These are phyloP conservation scores for Crotalus helleri DNA, from an alignment of 2,113 vertebrate species.

Conservation along the genomic window DNA sequence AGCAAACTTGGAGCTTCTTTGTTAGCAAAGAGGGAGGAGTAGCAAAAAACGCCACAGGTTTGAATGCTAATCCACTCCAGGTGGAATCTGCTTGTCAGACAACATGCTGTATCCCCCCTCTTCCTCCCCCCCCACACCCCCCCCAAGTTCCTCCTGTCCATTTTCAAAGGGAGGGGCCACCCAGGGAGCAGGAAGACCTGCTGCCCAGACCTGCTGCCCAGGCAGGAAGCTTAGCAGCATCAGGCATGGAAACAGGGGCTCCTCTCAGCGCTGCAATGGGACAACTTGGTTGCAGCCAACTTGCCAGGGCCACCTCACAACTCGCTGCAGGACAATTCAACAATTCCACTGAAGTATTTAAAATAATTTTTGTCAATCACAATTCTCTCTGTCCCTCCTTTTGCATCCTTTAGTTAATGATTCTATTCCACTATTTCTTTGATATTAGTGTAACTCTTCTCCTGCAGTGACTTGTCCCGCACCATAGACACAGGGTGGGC, in stretches of 20 bases:
- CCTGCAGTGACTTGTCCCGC: not conserved
- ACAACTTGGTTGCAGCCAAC: not conserved
- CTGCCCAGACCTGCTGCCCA: too few species aligned
- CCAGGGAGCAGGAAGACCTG: not conserved
- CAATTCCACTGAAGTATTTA: not conserved
- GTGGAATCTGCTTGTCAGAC: not conserved
- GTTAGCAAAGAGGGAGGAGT: not conserved
- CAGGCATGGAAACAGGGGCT: too few species aligned
- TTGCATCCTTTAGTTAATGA: not conserved
- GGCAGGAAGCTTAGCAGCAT: too few species aligned
- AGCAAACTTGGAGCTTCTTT: not conserved
- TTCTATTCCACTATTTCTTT: not conserved
- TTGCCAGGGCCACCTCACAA: too few species aligned
- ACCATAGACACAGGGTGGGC: rapidly evolving
- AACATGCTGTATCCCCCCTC: not conserved
- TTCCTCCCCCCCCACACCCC: not conserved
- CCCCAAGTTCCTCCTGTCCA: not conserved
- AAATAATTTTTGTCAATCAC: not conserved
- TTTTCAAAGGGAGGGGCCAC: not conserved
- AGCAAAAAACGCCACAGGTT: not conserved
- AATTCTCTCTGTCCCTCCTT: not conserved
- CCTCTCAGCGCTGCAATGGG: not conserved
- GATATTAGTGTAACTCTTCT: not conserved
- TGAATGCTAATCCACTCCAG: not conserved
- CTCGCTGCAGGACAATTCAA: not conserved